These are phyloP conservation scores for Anarsia innoxiella DNA, from an alignment of 2,888 invertebrate species.

Conservation along the genomic window DNA sequence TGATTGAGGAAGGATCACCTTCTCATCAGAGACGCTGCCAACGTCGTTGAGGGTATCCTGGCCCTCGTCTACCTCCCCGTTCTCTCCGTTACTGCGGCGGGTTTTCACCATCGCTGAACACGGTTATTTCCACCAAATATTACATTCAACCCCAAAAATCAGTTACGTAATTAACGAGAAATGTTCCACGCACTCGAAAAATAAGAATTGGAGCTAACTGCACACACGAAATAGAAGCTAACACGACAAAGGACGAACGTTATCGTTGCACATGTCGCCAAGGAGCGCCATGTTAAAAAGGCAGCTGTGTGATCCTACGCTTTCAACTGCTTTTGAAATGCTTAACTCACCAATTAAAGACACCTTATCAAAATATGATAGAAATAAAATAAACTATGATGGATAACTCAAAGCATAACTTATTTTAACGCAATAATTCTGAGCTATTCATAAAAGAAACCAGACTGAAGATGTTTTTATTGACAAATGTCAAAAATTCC, in stretches of 20 bases:
- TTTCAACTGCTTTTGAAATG: slow-evolving; percentile 30
- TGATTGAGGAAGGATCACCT: slow-evolving; percentile 56
- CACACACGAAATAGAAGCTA: slow-evolving; percentile 41
- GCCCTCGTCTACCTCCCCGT: slow-evolving; percentile 68
- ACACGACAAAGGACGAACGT: slow-evolving; percentile 58
- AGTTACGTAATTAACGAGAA: slow-evolving; percentile 45
- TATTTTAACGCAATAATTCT: slow-evolving; percentile 27
- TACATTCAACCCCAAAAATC: slow-evolving; percentile 33
- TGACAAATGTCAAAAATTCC: slow-evolving; percentile 69
- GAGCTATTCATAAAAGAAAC: slow-evolving; percentile 34
- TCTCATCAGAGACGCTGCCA: slow-evolving; percentile 67
- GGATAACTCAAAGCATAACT: slow-evolving; percentile 19
- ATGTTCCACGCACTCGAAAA: slow-evolving; percentile 39
- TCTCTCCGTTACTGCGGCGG: slow-evolving; percentile 72
- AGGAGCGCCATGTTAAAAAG: slow-evolving; percentile 65
- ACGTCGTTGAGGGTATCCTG: slow-evolving; percentile 65
- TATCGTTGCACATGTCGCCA: slow-evolving; percentile 67
- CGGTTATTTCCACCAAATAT: slow-evolving; percentile 3
- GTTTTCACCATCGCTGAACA: slow-evolving; percentile 71
- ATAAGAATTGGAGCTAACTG: slow-evolving; percentile 30
- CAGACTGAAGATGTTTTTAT: slow-evolving; percentile 59
- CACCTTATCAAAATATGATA: slow-evolving; percentile 28
- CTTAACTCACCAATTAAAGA: slow-evolving; percentile 50
- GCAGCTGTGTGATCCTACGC: slow-evolving; percentile 34
- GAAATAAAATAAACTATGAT: slow-evolving; percentile 18